Percentiles rank a stretch among this genome's conserved stretches.
phyloP scores from a whole-genome alignment of 2,113 vertebrate species.

The Brienomyrus longianalis region DNA sequence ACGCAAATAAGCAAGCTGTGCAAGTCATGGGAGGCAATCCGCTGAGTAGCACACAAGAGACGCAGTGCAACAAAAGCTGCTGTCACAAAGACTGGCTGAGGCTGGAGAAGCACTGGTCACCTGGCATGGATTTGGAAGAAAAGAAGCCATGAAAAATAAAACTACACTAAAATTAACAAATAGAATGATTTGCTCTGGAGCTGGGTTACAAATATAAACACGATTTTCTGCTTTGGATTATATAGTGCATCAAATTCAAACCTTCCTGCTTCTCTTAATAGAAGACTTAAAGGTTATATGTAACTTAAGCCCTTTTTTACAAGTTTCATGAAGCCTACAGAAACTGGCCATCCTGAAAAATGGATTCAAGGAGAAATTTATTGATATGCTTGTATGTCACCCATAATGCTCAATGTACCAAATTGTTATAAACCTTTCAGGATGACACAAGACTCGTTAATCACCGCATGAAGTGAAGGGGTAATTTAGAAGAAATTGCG shows the following conservation, averaged over 20 bases:
- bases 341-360: background rate
- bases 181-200: background rate
- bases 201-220: background rate
- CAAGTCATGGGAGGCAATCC: background rate
- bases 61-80: background rate
- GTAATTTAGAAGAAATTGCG: background rate
- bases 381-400: background rate
- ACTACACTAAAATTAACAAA: background rate
- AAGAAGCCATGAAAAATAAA: background rate
- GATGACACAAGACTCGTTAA: background rate
- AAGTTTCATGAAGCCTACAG: background rate
- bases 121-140: background rate
- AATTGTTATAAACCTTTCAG: background rate
- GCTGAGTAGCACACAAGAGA: background rate
- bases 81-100: background rate
- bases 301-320: conserved; percentile 21
- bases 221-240: conserved; percentile 16
- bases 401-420: background rate
- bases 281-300: conserved; percentile 2
- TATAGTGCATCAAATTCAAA: conserved; percentile 15
- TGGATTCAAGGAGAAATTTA: background rate
- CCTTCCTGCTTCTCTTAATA: background rate
- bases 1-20: background rate
- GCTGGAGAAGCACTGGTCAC: background rate
- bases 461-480: background rate